These are phyloP conservation scores for Micrasema minimum DNA, from an alignment of 1,140 invertebrate species.

Conservation along the genomic window DNA sequence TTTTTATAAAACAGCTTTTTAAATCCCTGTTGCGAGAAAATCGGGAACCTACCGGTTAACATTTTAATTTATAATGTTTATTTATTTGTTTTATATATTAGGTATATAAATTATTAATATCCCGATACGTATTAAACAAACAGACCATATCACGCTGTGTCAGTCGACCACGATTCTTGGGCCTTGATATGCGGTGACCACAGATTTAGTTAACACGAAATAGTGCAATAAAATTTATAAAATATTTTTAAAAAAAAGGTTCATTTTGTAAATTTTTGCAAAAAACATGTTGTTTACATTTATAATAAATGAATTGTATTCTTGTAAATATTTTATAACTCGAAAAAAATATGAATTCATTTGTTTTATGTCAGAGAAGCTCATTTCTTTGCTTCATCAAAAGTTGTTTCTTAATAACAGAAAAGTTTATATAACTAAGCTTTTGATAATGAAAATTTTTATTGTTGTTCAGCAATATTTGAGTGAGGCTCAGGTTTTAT, in stretches of 20 bases:
- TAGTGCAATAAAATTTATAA: not conserved
- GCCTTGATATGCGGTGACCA: conserved; percentile 11
- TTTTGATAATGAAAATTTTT: too few relatives aligned
- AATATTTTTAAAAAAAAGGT: not conserved
- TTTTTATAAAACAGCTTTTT: too few relatives aligned
- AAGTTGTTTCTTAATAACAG: too few relatives aligned
- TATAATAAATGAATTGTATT: not conserved
- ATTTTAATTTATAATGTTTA: conserved; percentile 32
- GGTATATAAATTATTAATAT: conserved; percentile 26
- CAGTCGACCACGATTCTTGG: conserved; percentile 9
- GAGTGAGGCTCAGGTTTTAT: too few relatives aligned
- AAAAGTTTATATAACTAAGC: too few relatives aligned
- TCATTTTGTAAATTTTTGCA: too few relatives aligned
- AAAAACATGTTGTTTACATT: not conserved
- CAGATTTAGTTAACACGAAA: not conserved
- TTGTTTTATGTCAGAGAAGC: not conserved
- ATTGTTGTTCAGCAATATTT: too few relatives aligned
- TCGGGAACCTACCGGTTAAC: conserved; percentile 1
- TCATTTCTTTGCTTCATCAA: too few relatives aligned
- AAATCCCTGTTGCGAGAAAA: too few relatives aligned
- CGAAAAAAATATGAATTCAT: not conserved
- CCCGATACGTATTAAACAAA: conserved; percentile 29
- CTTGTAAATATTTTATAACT: too few relatives aligned
- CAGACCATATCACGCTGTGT: conserved; percentile 25
- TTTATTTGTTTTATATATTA: conserved; percentile 29